Base-by-base conservation (phyloP, 1,140 invertebrate species). In the Drosophila aff. region DNA sequence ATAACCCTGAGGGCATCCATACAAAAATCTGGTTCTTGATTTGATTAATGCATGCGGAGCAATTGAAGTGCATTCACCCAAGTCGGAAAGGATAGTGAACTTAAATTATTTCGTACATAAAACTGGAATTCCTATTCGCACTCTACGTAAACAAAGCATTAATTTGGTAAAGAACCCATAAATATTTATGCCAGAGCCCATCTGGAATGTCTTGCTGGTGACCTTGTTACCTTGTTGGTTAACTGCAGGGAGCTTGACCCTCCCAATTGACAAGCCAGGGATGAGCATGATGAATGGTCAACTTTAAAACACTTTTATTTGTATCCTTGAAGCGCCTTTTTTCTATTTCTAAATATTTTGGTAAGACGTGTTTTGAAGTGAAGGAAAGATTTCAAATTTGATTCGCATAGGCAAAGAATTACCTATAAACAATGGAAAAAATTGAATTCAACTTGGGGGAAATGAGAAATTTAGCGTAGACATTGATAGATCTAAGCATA, bases 171-270 rank as follows among this genome's bases (percentile, higher is more conserved):
- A 62, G 47, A 59, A 26, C 59, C 38, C 49, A 85, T 85, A 78
- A 84, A 84, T 78, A 84, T 84, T 84, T 84, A 78, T 78, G 52
- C 49, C 38, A 49, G 40, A 38, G 36, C 55, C 40, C n/a, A 61
- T 55, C 53, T 72, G 71, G 61, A 67, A 67, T 55, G 49, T 79
- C 75, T 85, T 82, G 79, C 71, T 79, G 79, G 52, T 11, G 49
- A 63, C 64, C 46, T 66, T 28, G 28, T 76, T 76, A 63, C 64
- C 46, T 66, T 28, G 28, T 76, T 76, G 75, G 52, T 11, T 53
- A 57, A 61, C 46, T 60, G 53, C 69, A 73, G 49, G 64, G 47
- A 64, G 78, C 64, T 82, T 76, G 74, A 82, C 68, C 65, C 64
- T 50, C 36, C 9, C 36, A 5, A 57, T 68, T 47, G 49, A 43